phyloP scores from a whole-genome alignment of 1,140 invertebrate species.

The Dendrolimus kikuchii region DNA sequence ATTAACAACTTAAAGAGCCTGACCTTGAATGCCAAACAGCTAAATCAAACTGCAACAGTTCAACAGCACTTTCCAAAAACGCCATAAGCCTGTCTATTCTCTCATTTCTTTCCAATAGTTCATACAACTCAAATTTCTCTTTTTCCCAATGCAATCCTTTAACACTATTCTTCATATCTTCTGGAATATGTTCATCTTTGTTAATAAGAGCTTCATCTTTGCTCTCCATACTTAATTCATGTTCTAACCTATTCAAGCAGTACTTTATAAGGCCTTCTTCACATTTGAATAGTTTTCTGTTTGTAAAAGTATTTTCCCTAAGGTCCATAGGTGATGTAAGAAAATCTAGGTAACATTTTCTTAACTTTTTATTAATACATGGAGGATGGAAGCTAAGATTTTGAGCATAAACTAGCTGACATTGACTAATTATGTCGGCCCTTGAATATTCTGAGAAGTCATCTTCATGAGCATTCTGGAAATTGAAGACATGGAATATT shows the following conservation, averaged over 20 bases:
- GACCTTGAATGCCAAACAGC: slow-evolving; percentile 58
- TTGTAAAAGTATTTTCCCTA: slow-evolving; percentile 43
- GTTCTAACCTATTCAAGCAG: slow-evolving; percentile 48
- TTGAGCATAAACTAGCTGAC: slow-evolving; percentile 39
- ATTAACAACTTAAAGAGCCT: not conserved
- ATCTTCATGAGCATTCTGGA: slow-evolving; percentile 63
- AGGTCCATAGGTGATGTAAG: slow-evolving; percentile 39
- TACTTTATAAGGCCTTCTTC: slow-evolving; percentile 51
- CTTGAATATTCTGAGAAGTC: slow-evolving; percentile 26
- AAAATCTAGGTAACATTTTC: slow-evolving; percentile 49
- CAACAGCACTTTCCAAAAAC: slow-evolving; percentile 45
- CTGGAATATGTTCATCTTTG: slow-evolving; percentile 34
- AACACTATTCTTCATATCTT: slow-evolving; percentile 37
- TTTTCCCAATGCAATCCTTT: slow-evolving; percentile 47
- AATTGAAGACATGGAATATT: slow-evolving; percentile 10
- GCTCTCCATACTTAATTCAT: slow-evolving; percentile 43
- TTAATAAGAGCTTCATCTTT: slow-evolving; percentile 42
- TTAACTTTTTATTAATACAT: slow-evolving; percentile 33
- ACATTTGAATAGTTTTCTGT: slow-evolving; percentile 33
- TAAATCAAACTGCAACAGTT: slow-evolving; percentile 58
- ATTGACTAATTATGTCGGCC: slow-evolving; percentile 37
- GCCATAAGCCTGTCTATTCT: slow-evolving; percentile 55
- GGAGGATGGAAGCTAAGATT: slow-evolving; percentile 52
- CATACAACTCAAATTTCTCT: slow-evolving; percentile 52
- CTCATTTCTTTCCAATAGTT: slow-evolving; percentile 40